A percentile compares a stretch with the other conserved stretches of the same genome.
Evolutionary conservation across 2,797 vertebrate genomes (phyloP).

Genomic region (Ctenopoma multispine): DNA sequence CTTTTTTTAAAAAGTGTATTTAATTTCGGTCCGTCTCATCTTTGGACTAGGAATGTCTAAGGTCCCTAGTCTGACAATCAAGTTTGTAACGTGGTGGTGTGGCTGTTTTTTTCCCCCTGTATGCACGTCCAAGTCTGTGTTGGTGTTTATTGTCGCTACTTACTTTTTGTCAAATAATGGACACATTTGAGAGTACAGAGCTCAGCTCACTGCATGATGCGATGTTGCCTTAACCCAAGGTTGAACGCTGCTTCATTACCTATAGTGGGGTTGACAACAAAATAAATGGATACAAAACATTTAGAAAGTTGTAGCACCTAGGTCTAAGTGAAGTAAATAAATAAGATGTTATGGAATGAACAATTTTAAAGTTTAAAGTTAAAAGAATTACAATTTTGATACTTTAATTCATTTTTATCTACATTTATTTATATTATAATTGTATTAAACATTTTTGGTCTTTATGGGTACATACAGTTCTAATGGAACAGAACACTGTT

Average conservation of each 20-base stretch:
- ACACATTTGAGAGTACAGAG: slow-evolving; percentile 37
- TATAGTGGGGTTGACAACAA: slow-evolving; percentile 46
- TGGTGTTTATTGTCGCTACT: slow-evolving; percentile 42
- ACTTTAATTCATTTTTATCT: neutral
- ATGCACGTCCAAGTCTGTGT: slow-evolving; percentile 34
- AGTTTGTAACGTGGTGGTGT: slow-evolving; percentile 10
- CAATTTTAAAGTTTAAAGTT: too few species aligned
- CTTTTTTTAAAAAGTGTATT: slow-evolving; percentile 45
- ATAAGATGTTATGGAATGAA: too few species aligned
- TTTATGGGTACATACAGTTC: neutral
- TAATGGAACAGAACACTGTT: neutral
- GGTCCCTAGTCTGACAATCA: slow-evolving; percentile 15
- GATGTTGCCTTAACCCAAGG: slow-evolving; percentile 35
- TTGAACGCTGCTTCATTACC: slow-evolving; percentile 46
- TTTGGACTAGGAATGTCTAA: slow-evolving; percentile 36
- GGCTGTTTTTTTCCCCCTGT: slow-evolving; percentile 24
- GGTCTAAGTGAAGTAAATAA: too few species aligned
- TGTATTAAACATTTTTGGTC: neutral
- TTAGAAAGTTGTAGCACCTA: too few species aligned
- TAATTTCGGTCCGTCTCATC: slow-evolving; percentile 36
- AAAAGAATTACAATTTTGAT: neutral
- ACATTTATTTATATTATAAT: neutral
- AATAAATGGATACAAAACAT: neutral
- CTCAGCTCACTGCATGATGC: slow-evolving; percentile 70
- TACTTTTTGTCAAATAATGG: slow-evolving; percentile 24